These are phyloP conservation scores for Pimephales promelas DNA, from an alignment of 2,113 vertebrate genomes.

Conservation along the genomic window DNA sequence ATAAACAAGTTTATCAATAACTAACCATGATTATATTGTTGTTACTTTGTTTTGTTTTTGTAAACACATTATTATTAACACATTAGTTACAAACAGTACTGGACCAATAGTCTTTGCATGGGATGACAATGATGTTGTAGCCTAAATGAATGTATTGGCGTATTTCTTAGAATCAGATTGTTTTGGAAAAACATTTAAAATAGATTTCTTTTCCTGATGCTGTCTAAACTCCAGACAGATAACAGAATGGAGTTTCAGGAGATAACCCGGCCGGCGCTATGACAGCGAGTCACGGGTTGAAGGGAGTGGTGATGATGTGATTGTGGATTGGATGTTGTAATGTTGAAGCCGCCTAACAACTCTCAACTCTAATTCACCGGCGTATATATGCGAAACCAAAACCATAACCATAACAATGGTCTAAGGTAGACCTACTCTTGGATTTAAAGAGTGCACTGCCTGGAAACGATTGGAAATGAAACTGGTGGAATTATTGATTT, in stretches of 20 bases:
- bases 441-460: neutral
- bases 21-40: neutral
- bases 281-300: slow-evolving; percentile 41
- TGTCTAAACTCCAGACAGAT: neutral
- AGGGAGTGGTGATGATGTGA: slow-evolving; percentile 41
- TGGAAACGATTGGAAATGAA: neutral
- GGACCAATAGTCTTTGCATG: neutral
- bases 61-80: no score
- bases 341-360: neutral
- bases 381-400: neutral
- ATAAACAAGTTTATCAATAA: no score
- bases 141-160: neutral
- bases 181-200: neutral
- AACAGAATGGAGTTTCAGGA: neutral
- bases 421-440: neutral
- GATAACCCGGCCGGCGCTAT: slow-evolving; percentile 40
- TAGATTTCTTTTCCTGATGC: neutral
- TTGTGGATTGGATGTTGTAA: neutral
- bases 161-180: neutral
- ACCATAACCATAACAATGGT: neutral
- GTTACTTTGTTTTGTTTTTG: no score
- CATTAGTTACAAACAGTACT: no score
- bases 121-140: neutral
- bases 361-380: slow-evolving; percentile 3
- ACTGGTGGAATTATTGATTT: neutral